Evolutionary conservation across 1,140 invertebrate genomes (phyloP).

Genomic region (Oppia nitens): DNA sequence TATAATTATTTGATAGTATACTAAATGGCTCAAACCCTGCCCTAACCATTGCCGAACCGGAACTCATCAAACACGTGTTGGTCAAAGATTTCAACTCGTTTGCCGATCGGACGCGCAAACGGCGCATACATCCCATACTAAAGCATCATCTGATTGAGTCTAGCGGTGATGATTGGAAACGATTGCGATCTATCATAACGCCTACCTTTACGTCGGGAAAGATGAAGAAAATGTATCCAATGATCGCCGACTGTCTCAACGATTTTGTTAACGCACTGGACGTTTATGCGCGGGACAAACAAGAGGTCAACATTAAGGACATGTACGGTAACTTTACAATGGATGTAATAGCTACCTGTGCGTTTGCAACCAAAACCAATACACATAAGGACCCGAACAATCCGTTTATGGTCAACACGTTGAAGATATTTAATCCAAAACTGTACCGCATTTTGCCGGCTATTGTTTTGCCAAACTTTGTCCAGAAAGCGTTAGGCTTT

Average conservation of each 20-base stretch:
- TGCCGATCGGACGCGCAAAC: background rate
- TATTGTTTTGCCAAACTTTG: background rate
- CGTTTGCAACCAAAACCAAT: slow-evolving; percentile 36
- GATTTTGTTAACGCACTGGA: slow-evolving; percentile 2
- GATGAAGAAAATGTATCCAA: slow-evolving; percentile 34
- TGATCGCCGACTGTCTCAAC: slow-evolving; percentile 16
- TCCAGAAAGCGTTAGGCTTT: background rate
- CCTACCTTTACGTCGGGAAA: slow-evolving; percentile 41
- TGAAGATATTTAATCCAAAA: slow-evolving; percentile 17
- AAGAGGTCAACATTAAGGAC: slow-evolving; percentile 2
- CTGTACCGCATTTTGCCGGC: background rate
- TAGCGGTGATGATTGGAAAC: slow-evolving; percentile 35
- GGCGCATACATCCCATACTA: background rate
- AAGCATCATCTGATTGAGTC: slow-evolving; percentile 11
- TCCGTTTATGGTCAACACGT: slow-evolving; percentile 25
- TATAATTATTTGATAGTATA: slow-evolving; percentile 6
- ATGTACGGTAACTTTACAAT: slow-evolving; percentile 24
- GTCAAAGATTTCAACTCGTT: slow-evolving; percentile 21
- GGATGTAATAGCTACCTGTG: slow-evolving; percentile 40
- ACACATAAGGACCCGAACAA: slow-evolving; percentile 33
- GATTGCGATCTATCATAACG: slow-evolving; percentile 36
- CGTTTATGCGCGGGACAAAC: background rate
- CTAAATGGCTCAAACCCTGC: slow-evolving; percentile 17
- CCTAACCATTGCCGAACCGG: slow-evolving; percentile 16
- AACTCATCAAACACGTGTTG: slow-evolving; percentile 18